phyloP scores from a whole-genome alignment of 2,888 invertebrate genomes.

The Sepiola atlantica region DNA sequence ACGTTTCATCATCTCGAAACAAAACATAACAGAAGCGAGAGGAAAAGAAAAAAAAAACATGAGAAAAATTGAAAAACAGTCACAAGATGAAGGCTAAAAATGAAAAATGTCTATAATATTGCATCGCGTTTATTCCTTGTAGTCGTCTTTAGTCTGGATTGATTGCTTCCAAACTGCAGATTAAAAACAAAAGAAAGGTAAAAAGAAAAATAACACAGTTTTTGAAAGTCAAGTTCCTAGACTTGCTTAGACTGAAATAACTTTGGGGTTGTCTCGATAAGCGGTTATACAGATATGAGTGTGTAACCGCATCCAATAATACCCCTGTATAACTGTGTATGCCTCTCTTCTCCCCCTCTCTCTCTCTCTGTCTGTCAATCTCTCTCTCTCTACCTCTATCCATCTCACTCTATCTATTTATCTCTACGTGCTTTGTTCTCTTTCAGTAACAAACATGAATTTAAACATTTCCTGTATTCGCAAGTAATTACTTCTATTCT shows the following conservation, averaged over 20 bases:
- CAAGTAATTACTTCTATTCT: too few species aligned
- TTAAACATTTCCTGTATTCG: too few species aligned
- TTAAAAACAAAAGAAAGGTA: neutral
- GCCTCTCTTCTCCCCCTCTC: neutral
- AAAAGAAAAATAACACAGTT: neutral
- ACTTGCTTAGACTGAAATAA: neutral
- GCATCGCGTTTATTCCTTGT: neutral
- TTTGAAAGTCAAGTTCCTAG: neutral
- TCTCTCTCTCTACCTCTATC: too few species aligned
- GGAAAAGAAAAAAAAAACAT: neutral
- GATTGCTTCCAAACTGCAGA: neutral
- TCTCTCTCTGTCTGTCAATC: too few species aligned
- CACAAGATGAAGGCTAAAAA: neutral
- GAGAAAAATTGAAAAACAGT: conserved; percentile 6
- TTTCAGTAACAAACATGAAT: too few species aligned
- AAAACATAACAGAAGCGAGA: neutral
- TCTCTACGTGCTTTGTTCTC: too few species aligned
- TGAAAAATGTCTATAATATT: neutral
- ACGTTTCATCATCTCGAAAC: neutral
- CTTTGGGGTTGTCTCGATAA: neutral
- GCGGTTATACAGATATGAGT: neutral
- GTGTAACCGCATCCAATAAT: neutral
- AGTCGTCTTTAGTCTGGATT: neutral
- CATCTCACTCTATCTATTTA: too few species aligned
- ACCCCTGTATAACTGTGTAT: neutral